Conservation (phyloP, 2,888 invertebrate genomes). For the Volucella bombylans region DNA sequence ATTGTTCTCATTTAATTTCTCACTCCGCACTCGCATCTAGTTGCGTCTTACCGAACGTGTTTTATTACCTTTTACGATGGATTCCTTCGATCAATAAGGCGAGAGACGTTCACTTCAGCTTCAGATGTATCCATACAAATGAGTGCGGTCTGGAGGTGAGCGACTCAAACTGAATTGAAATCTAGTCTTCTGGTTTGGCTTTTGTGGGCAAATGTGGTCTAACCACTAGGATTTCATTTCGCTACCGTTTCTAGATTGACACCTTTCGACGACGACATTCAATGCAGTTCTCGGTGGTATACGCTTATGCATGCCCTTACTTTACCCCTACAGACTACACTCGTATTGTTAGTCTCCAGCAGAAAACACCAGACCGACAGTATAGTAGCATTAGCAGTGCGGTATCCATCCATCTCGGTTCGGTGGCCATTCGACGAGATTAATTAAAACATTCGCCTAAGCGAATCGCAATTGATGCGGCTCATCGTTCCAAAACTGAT, state of each 20-base stretch:
- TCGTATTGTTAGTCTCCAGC: too few species aligned
- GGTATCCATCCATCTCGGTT: conserved; percentile 56
- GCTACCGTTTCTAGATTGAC: conserved; percentile 65
- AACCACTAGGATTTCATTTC: conserved; percentile 68
- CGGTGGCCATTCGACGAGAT: conserved; percentile 55
- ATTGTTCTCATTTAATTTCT: neutral
- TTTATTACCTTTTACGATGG: conserved; percentile 11
- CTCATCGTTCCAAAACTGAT: conserved; percentile 41
- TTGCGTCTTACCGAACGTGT: neutral
- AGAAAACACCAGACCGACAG: conserved; percentile 10
- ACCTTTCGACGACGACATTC: conserved; percentile 57
- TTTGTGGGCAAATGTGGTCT: conserved; percentile 57
- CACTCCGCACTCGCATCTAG: neutral
- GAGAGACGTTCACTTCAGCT: neutral
- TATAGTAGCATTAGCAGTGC: conserved; percentile 39
- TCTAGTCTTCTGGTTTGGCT: conserved; percentile 7
- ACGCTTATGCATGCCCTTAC: neutral
- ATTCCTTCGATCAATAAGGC: conserved; percentile 15
- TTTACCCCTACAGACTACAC: too few species aligned
- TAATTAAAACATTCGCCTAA: conserved; percentile 70
- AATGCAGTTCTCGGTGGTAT: conserved; percentile 17
- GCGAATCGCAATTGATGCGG: conserved; percentile 66
- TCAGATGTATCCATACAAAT: neutral
- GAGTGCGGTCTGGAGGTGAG: conserved; percentile 2
- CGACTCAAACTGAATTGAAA: conserved; percentile 8